Percentiles rank a stretch among this genome's conserved stretches.
phyloP scores from a whole-genome alignment of 2,888 invertebrate genomes.

The Mesoligia furuncula region DNA sequence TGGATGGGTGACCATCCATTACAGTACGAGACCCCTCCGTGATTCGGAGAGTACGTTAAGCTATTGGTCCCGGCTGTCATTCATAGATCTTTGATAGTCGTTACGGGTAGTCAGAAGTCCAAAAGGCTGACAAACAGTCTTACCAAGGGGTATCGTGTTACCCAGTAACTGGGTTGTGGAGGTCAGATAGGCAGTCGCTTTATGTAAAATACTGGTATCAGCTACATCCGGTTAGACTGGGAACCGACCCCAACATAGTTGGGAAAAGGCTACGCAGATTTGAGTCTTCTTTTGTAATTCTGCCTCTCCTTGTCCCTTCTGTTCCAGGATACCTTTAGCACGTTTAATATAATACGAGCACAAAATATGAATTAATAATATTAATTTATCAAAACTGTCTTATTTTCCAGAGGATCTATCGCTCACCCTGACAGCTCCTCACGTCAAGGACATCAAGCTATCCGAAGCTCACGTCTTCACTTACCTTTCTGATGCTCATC shows the following conservation, averaged over 20 bases:
- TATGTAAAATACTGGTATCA: background rate
- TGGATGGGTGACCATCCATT: background rate
- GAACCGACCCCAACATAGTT: background rate
- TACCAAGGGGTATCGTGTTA: background rate
- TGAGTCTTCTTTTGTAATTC: background rate
- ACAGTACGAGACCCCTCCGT: background rate
- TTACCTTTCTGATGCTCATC: slow-evolving; percentile 52
- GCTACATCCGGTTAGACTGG: background rate
- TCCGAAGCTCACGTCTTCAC: slow-evolving; percentile 59
- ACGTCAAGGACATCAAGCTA: slow-evolving; percentile 50
- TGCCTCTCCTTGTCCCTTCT: too few species aligned
- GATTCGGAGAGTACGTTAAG: background rate
- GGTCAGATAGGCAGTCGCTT: too few species aligned
- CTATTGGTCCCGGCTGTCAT: background rate
- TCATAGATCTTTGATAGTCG: background rate
- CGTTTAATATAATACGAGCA: background rate
- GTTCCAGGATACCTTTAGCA: too few species aligned
- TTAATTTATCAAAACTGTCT: background rate
- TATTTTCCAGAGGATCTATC: slow-evolving; percentile 64
- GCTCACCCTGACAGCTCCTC: slow-evolving; percentile 71
- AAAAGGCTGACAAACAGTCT: background rate
- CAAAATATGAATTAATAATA: background rate
- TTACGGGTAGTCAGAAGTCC: background rate
- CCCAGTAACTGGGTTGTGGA: too few species aligned
- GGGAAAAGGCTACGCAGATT: background rate